Base-by-base conservation (phyloP, 2,888 invertebrate species). In the Pasiphila rectangulata region DNA sequence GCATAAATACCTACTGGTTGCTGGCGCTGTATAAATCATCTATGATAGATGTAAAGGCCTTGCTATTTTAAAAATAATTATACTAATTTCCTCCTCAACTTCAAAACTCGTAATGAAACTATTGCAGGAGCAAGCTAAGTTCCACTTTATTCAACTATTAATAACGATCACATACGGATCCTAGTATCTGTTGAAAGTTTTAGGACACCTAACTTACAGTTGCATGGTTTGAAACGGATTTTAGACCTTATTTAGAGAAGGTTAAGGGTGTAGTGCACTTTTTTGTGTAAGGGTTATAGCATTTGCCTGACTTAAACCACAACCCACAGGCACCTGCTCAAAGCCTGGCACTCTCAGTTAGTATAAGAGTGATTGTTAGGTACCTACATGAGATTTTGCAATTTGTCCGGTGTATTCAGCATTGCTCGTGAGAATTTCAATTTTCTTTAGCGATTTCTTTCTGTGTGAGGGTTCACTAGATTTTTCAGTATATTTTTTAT, bases 271-370 rank as follows among this genome's bases (percentile, higher is more conserved):
- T 24, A 17, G 12, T 15, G 20, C 10, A 49, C n/a, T 41, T n/a
- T 37, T 36, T 13, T 7, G 1, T n/a, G n/a, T 23, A 47, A 51
- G 53, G 52, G 53, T 54, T 51, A 62, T 46, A 61, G 56, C 53
- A 53, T 65, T 57, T 64, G 63, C 56, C 61, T 53, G 42, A 59
- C 61, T 68, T 47, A 63, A 63, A 68, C 79, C 77, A 53, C 72
- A 69, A 66, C 72, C 78, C 79, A 58, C 75, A 75, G 73, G 68
- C 79, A 78, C 70, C 78, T 75, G 79, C 64, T 69, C 64, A 61
- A 67, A 54, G 61, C 60, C 57, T 68, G 75, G 70, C 72, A 74
- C 69, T 69, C 67, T 63, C 62, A 67, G 61, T 64, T 67, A n/a
- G n/a, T n/a, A 57, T 66, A 71, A 67, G 68, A 73, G 68, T 69